These are phyloP conservation scores for Cinclus cinclus DNA, from an alignment of 2,113 vertebrate genomes.

Conservation along the genomic window DNA sequence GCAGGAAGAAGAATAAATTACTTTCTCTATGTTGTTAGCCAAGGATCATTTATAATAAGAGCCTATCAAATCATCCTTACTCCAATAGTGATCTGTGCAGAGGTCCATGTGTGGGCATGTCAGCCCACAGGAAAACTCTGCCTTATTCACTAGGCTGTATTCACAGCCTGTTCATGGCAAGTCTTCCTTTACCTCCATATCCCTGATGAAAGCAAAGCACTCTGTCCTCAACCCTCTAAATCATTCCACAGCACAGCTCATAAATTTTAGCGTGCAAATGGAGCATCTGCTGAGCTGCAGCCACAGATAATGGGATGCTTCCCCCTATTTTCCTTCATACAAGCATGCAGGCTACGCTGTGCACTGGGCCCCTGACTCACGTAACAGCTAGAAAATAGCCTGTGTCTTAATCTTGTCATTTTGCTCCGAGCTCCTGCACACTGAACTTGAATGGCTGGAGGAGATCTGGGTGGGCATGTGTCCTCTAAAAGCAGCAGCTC, in stretches of 20 bases:
- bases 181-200: not conserved
- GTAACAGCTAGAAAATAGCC: not conserved
- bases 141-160: not conserved
- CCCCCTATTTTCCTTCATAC: not conserved
- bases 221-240: not conserved
- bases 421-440: not conserved
- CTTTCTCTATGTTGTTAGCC: constrained; percentile 30
- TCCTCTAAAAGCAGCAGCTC: not conserved
- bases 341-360: not conserved
- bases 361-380: not conserved
- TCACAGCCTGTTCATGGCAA: not conserved
- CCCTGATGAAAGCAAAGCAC: not conserved
- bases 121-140: not conserved
- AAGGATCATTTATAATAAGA: constrained; percentile 50
- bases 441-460: not conserved
- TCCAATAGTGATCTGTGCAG: constrained; percentile 27
- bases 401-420: not conserved
- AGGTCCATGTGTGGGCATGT: constrained; percentile 23
- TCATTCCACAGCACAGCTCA: not conserved
- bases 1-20: constrained; percentile 33
- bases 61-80: not conserved
- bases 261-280: constrained; percentile 4
- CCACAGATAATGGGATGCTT: not conserved
- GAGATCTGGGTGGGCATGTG: not conserved
- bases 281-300: constrained; percentile 4